Evolutionary conservation across 2,113 vertebrate genomes (phyloP).

Genomic region (Chrysochloris asiatica): DNA sequence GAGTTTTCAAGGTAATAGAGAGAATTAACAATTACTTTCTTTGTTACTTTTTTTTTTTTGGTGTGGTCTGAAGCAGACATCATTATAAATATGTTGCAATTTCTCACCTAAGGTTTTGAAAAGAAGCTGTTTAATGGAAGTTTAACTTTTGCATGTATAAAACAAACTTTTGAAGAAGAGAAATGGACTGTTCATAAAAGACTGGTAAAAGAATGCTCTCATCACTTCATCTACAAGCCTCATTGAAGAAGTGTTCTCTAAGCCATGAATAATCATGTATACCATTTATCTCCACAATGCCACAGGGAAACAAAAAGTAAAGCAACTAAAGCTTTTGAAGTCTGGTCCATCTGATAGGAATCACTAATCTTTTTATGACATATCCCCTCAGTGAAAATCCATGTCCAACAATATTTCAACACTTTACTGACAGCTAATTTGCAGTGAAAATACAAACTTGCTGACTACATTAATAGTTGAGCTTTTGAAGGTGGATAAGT

Average conservation of each 20-base stretch:
- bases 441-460: conserved; percentile 26
- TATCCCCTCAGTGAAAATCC: neutral
- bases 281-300: conserved; percentile 37
- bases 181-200: conserved; percentile 60
- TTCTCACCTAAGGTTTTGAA: conserved; percentile 64
- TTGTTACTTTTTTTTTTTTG: neutral
- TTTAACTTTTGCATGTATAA: conserved; percentile 58
- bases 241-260: conserved; percentile 20
- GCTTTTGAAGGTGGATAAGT: conserved; percentile 45
- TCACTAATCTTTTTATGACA: conserved; percentile 3
- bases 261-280: conserved; percentile 52
- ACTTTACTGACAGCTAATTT: conserved; percentile 35
- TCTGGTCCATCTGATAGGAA: neutral
- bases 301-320: conserved; percentile 21
- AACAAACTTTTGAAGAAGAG: conserved; percentile 61
- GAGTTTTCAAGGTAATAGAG: conserved; percentile 38
- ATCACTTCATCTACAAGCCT: conserved; percentile 10
- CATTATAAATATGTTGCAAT: conserved; percentile 53
- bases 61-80: neutral
- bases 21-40: conserved; percentile 39
- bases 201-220: neutral
- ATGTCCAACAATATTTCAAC: neutral
- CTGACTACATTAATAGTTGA: conserved; percentile 7
- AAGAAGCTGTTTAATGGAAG: conserved; percentile 43
- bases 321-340: conserved; percentile 42